These are phyloP conservation scores for Nothocercus nigrocapillus DNA, from an alignment of 2,113 vertebrate genomes.

Conservation along the genomic window DNA sequence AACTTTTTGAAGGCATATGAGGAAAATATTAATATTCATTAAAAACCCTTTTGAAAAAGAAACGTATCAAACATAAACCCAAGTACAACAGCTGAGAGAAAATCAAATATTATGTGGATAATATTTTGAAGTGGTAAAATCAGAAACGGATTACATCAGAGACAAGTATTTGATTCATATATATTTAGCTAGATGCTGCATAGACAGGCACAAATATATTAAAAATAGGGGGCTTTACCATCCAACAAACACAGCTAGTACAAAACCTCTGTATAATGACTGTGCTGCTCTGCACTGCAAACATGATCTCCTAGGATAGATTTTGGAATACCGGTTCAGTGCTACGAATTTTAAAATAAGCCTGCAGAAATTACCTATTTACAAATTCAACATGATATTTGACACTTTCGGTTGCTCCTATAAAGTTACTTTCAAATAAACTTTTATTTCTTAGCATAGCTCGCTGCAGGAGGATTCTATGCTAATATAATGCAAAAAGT, in stretches of 20 bases:
- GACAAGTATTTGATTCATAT: not conserved
- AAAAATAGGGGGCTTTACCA: not conserved
- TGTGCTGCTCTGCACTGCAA: not conserved
- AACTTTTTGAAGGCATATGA: not conserved
- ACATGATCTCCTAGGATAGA: accelerated
- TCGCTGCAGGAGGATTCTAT: not conserved
- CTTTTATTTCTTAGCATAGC: not conserved
- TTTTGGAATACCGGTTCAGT: not conserved
- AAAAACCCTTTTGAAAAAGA: not conserved
- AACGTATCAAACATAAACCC: not conserved
- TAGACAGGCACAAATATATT: not conserved
- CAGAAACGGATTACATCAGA: not conserved
- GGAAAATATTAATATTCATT: slow-evolving; percentile 31
- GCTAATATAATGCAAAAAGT: slow-evolving; percentile 42
- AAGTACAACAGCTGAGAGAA: not conserved
- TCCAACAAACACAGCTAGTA: not conserved
- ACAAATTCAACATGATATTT: not conserved
- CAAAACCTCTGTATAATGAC: not conserved
- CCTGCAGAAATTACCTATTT: not conserved
- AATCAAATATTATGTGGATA: not conserved
- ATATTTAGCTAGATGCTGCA: not conserved
- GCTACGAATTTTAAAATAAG: not conserved
- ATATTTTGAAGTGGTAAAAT: not conserved
- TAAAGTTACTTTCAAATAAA: not conserved
- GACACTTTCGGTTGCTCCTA: not conserved